Conservation (phyloP, 2,888 invertebrate genomes). For the Orthonychiurus folsomi region DNA sequence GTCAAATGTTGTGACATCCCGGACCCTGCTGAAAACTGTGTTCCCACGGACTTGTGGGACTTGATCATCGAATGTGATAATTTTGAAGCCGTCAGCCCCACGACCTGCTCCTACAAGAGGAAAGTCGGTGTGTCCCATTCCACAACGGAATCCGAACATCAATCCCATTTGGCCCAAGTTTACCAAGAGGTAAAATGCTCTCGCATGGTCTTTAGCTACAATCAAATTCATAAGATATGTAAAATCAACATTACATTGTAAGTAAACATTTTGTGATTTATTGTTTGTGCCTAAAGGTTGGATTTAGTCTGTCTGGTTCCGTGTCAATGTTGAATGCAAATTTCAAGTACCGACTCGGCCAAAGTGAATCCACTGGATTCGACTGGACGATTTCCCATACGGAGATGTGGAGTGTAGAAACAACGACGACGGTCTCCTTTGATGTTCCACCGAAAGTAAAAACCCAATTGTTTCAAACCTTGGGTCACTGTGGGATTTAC, state of each 20-base stretch:
- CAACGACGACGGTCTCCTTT: conserved; percentile 23
- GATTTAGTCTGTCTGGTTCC: conserved; percentile 26
- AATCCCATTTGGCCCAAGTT: conserved; percentile 18
- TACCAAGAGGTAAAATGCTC: no score
- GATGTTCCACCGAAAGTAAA: conserved; percentile 27
- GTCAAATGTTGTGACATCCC: conserved; percentile 31
- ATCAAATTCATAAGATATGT: no score
- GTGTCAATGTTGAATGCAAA: conserved; percentile 15
- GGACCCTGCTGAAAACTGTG: conserved; percentile 27
- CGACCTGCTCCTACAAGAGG: conserved; percentile 28
- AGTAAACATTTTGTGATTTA: no score
- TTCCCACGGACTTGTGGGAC: conserved; percentile 30
- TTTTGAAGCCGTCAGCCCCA: conserved; percentile 23
- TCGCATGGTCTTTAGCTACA: no score
- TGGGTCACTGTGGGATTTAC: conserved; percentile 32
- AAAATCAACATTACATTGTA: no score
- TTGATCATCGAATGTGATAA: conserved; percentile 35
- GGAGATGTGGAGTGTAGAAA: conserved; percentile 28
- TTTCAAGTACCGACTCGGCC: conserved; percentile 22
- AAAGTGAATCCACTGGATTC: conserved; percentile 20
- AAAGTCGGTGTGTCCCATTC: conserved; percentile 29
- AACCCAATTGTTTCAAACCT: conserved; percentile 26
- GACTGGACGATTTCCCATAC: conserved; percentile 28
- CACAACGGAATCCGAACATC: conserved; percentile 22
- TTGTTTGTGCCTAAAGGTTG: no score